These are phyloP conservation scores for Danionella cerebrum DNA, from an alignment of 2,113 vertebrate species.

Conservation along the genomic window DNA sequence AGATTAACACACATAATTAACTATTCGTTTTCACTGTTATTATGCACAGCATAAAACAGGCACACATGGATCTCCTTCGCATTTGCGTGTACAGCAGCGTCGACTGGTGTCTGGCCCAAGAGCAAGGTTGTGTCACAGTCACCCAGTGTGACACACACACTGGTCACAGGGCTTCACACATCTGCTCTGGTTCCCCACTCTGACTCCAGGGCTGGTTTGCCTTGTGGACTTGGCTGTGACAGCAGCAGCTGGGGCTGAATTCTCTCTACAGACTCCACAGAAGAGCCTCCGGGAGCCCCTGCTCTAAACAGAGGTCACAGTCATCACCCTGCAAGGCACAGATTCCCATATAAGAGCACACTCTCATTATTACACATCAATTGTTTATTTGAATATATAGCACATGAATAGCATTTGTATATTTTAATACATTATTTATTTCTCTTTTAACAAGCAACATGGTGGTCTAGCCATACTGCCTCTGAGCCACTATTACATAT, in stretches of 20 bases:
- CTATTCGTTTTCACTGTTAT: background rate
- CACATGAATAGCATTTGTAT: no score
- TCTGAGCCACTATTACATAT: no score
- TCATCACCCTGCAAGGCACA: background rate
- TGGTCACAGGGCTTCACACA: constrained; percentile 37
- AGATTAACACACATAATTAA: constrained; percentile 1
- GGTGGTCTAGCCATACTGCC: no score
- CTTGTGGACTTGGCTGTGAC: constrained; percentile 38
- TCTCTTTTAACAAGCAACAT: no score
- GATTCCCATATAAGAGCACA: background rate
- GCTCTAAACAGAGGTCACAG: constrained; percentile 41
- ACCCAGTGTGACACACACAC: constrained; percentile 40
- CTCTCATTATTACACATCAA: background rate
- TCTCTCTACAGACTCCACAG: background rate
- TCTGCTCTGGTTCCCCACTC: constrained; percentile 24
- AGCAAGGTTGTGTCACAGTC: constrained; percentile 45
- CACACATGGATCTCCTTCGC: background rate
- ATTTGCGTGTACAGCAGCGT: background rate
- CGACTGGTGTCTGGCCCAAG: constrained; percentile 20
- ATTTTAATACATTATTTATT: no score
- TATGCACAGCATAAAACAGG: background rate
- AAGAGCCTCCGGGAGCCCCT: background rate
- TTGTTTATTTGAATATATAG: no score
- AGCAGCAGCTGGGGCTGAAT: constrained; percentile 27
- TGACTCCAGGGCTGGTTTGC: constrained; percentile 14